phyloP scores from a whole-genome alignment of 1,140 invertebrate species.

The Lordiphosa collinella region DNA sequence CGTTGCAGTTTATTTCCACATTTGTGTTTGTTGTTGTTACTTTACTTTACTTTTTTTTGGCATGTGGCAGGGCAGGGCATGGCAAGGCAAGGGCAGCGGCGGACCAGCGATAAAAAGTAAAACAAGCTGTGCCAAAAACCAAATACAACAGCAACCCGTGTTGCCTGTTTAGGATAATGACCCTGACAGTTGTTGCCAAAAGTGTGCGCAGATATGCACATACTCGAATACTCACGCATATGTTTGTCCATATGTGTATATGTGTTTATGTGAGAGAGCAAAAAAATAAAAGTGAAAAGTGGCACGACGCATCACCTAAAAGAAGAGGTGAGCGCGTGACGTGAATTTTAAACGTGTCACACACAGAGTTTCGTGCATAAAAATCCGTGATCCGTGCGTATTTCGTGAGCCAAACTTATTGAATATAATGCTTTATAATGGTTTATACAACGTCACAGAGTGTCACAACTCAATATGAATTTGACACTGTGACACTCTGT shows the following conservation, averaged over 20 bases:
- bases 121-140: slow-evolving; percentile 28
- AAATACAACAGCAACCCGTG: slow-evolving; percentile 10
- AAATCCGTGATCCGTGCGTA: no score
- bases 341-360: no score
- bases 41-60: slow-evolving; percentile 12
- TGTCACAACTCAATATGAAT: no score
- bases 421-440: no score
- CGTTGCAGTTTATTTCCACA: slow-evolving; percentile 37
- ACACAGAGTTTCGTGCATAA: no score
- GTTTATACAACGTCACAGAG: no score
- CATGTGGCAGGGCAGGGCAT: slow-evolving; percentile 27
- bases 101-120: slow-evolving; percentile 6
- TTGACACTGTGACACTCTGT: no score
- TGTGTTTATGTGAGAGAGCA: neutral
- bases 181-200: slow-evolving; percentile 43
- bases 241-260: slow-evolving; percentile 7
- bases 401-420: no score
- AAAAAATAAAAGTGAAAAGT: slow-evolving; percentile 49
- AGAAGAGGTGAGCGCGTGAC: no score
- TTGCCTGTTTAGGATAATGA: slow-evolving; percentile 58
- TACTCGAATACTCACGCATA: slow-evolving; percentile 12
- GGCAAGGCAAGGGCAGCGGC: slow-evolving; percentile 36
- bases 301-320: slow-evolving; percentile 17
- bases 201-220: slow-evolving; percentile 12
- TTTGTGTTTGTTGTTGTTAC: slow-evolving; percentile 3